Base-by-base conservation (phyloP, 1,140 invertebrate species). In the Gonatopus flavifemur region DNA sequence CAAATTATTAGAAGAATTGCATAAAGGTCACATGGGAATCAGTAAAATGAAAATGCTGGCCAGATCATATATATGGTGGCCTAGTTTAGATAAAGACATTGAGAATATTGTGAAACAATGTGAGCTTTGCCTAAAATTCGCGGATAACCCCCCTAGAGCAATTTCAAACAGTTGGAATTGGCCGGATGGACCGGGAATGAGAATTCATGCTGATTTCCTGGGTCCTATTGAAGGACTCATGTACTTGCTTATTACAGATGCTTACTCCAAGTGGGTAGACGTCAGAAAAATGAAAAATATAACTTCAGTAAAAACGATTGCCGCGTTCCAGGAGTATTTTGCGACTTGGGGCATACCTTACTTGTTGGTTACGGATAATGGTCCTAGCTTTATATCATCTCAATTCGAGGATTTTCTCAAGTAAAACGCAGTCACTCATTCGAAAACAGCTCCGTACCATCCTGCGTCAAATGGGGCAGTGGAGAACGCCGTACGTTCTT, bases 231-330 rank as follows among this genome's bases (percentile, higher is more conserved):
- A 61, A 16, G 58, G 56, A 22, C 51, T 51, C 16, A 49, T 51
- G 35, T 75, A 68, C 41, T 45, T 79, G 6, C 40, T 79, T 0
- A 48, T 80, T 61, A 28, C 74, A 6, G 76, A 80, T 52, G 60
- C 73, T 3, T 64, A 62, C 51, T 72, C 72, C 0, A 78, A 77
- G 50, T 80, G 76, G 75, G 13, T 25, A 8, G 41, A 55, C n/a
- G 38, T 42, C 4, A 50, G 37, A 22, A 2, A 19, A 18, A 45
- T 51, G 38, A 30, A 25, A 15, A 31, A 16, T 10, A 46, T 33
- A 3, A 20, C 22, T 41, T 8, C 38, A 0, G 13, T n/a, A 31
- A 42, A 22, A 10, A 57, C 50, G 9, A 49, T 57, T 19, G 30
- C 40, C 10, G 47, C 46, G 31, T 38, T 56, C 7, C 35, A 48